Evolutionary conservation across 2,113 vertebrate genomes (phyloP).

Genomic region (Silurus asotus): DNA sequence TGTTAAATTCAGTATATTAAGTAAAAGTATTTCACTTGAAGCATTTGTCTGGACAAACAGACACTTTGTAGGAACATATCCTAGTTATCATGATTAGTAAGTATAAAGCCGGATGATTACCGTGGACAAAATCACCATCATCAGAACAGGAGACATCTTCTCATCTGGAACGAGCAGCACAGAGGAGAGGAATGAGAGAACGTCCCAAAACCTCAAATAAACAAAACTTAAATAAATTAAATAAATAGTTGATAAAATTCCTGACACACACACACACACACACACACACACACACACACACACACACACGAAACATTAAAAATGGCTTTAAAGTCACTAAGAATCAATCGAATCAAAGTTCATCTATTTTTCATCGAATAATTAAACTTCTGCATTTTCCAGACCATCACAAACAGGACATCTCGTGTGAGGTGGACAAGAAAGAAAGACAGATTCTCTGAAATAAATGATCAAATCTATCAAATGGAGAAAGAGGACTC

Average conservation of each 20-base stretch:
- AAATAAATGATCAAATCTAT: background rate
- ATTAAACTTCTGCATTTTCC: conserved; percentile 32
- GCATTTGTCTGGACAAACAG: background rate
- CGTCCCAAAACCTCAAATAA: background rate
- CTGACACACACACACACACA: background rate
- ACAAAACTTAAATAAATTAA: background rate
- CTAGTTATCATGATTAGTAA: background rate
- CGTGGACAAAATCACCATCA: conserved; percentile 40
- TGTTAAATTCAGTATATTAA: background rate
- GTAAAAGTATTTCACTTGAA: background rate
- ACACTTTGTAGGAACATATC: background rate
- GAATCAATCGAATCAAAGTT: background rate
- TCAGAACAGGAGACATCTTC: conserved; percentile 47
- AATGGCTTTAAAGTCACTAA: too few relatives aligned
- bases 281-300: background rate
- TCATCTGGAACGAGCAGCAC: conserved; percentile 38
- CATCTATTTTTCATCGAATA: background rate
- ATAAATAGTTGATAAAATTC: background rate
- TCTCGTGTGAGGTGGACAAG: background rate
- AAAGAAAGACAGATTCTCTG: too few relatives aligned
- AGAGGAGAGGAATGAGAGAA: background rate
- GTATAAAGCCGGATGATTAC: conserved; percentile 18
- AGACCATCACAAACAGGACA: background rate
- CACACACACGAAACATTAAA: background rate
- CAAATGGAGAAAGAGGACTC: background rate